Conservation (phyloP, 2,888 invertebrate species). For the Tiliacea citrago region DNA sequence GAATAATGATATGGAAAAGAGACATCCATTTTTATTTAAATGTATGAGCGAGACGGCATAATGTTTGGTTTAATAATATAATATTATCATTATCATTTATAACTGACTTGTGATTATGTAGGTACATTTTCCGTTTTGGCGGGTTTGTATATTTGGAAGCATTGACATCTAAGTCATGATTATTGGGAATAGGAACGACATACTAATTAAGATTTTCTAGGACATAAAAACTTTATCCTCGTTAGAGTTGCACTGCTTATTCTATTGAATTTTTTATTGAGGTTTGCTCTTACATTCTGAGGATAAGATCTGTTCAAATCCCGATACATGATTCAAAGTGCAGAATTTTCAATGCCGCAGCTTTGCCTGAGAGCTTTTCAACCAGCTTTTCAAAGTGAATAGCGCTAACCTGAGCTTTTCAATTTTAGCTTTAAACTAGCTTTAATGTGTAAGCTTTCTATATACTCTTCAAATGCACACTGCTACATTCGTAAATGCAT, state of each 20-base stretch:
- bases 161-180: not conserved
- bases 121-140: no score
- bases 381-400: not conserved
- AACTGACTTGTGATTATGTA: not conserved
- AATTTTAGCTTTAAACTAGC: not conserved
- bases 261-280: not conserved
- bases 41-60: conserved; percentile 22
- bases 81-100: conserved; percentile 19
- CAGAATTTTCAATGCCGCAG: not conserved
- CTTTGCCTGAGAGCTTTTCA: not conserved
- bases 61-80: conserved; percentile 31
- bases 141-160: not conserved
- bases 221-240: not conserved
- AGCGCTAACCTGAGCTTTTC: not conserved
- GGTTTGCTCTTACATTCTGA: no score
- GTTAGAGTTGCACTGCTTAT: not conserved
- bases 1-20: conserved; percentile 84
- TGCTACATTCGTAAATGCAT: not conserved
- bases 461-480: not conserved
- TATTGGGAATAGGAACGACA: not conserved
- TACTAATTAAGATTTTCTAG: not conserved
- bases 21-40: conserved; percentile 68
- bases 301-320: not conserved
- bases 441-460: not conserved
- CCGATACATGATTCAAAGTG: not conserved